Evolutionary conservation across 2,113 vertebrate species (phyloP), one percentile per base, ranked within the genome.

Genomic region (Malurus elegans): DNA sequence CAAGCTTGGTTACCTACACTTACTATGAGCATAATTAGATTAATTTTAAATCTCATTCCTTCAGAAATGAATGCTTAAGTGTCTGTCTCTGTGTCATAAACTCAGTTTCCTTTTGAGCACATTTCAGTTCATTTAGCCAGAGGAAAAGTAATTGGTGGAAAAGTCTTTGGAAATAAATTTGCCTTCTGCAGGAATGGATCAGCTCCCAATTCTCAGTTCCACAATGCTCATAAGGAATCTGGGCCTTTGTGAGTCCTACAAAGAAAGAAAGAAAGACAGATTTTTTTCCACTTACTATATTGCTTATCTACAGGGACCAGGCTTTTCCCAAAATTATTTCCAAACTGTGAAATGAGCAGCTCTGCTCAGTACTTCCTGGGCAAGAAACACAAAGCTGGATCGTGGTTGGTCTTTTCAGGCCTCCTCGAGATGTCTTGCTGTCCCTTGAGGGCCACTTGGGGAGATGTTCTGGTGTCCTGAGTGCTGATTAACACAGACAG

Each of bases 311-410:
- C 44, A 72, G 88, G 86, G 76, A 86, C 53, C 84, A 97, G 85
- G 34, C 84, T 96, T 97, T 89, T 87, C 86, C 86, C 70, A 81
- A 95, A 95, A 92, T 95, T 89, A 94, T 95, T 95, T 96, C 84
- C 71, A 96, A 95, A 53, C 47, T 95, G 38, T 95, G 91, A 95
- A 96, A 91, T 85, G 66, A 86, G 12, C 79, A 93, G 15, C 64
- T 93, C 79, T 80, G 20, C 57, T 93, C 56, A 90, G 29, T 61
- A 9, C 31, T 96, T 96, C 65, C 67, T 95, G 15, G 66, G 32
- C 48, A 83, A 75, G 88, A 40, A 82, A 90, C 90, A 90, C 78
- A 92, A 92, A 84, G 61, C 58, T 45, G 65, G 61, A n/a, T 86
- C 81, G 19, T 94, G 71, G 36, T 8, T 38, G 45, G 73, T 60